phyloP scores from a whole-genome alignment of 2,797 vertebrate genomes.

The Carcharodon carcharias region DNA sequence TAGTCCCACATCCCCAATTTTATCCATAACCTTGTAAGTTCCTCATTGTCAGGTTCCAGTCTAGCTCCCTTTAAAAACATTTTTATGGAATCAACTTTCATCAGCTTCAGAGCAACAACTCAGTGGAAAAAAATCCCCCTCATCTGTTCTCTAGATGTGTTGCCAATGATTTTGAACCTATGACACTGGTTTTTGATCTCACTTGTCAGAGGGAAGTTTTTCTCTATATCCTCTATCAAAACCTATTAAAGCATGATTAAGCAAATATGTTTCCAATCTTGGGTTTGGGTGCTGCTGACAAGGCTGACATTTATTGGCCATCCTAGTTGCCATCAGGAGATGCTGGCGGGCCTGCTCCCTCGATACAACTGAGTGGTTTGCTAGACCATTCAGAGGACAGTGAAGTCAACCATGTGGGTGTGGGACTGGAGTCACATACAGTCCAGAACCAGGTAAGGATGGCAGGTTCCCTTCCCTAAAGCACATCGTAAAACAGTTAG shows the following conservation, averaged over 20 bases:
- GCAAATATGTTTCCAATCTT: background rate
- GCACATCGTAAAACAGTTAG: background rate
- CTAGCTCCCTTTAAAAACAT: background rate
- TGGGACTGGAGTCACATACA: background rate
- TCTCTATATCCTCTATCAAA: background rate
- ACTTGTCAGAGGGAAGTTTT: background rate
- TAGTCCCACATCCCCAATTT: background rate
- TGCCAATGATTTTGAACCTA: background rate
- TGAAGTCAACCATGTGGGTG: background rate
- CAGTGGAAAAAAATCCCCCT: background rate
- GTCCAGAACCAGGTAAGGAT: background rate
- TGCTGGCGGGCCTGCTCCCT: background rate
- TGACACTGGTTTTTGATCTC: no score
- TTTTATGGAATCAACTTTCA: background rate
- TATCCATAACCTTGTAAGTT: background rate
- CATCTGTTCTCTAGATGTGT: background rate
- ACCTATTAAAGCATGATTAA: background rate
- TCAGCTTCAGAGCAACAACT: background rate
- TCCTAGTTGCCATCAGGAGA: background rate
- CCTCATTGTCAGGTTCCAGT: background rate
- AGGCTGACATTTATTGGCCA: background rate
- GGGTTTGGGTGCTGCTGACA: background rate
- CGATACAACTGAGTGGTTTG: background rate
- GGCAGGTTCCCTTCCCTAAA: background rate
- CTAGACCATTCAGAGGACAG: background rate